Percentiles rank a stretch among this genome's conserved stretches.
These are phyloP conservation scores for Urocynchramus pylzowi DNA, from an alignment of 2,113 vertebrate species.

Conservation along the genomic window DNA sequence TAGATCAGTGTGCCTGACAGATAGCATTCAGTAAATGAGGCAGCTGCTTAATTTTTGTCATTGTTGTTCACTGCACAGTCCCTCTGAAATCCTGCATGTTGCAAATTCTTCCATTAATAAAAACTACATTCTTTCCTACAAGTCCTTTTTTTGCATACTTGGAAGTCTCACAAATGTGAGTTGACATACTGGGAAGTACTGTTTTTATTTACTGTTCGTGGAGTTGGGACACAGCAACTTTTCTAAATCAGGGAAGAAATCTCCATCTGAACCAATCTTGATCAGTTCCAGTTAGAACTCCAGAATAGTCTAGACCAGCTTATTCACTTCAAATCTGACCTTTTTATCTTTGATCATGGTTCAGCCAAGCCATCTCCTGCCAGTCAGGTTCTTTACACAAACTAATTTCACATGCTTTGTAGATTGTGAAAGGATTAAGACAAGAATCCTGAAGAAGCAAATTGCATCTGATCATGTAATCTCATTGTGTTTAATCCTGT, in stretches of 20 bases:
- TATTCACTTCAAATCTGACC: neutral
- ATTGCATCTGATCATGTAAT: neutral
- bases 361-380: neutral
- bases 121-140: neutral
- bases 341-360: neutral
- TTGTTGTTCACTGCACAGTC: neutral
- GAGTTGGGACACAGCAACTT: neutral
- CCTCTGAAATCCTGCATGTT: neutral
- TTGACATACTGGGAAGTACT: neutral
- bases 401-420: neutral
- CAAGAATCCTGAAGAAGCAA: neutral
- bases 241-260: neutral
- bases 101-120: conserved; percentile 1
- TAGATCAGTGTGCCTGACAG: neutral
- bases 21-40: conserved; percentile 9
- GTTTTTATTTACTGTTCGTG: neutral
- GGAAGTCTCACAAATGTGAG: neutral
- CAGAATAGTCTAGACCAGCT: neutral
- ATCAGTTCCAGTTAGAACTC: neutral
- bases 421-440: neutral
- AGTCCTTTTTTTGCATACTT: neutral
- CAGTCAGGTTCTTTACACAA: neutral
- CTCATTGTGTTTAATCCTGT: neutral
- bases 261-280: neutral
- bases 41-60: conserved; percentile 63